Conservation (phyloP, 1,140 invertebrate genomes). For the Bathynomus jamesi region DNA sequence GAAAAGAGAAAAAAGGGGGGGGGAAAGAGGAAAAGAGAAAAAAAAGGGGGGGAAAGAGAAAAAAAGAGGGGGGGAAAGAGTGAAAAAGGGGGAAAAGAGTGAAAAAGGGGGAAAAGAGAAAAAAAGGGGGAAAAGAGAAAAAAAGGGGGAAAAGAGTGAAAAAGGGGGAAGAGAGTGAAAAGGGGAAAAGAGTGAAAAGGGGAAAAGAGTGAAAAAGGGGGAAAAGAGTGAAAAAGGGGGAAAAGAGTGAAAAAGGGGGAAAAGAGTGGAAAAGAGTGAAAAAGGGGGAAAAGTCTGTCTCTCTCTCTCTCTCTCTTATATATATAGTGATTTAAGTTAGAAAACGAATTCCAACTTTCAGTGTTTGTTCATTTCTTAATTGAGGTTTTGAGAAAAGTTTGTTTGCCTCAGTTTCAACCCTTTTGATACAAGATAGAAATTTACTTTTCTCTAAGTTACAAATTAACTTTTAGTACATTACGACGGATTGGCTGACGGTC, state of each 20-base stretch:
- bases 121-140: no score
- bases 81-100: neutral
- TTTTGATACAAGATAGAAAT: no score
- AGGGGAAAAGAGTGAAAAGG: neutral
- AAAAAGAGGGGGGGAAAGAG: neutral
- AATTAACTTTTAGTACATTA: no score
- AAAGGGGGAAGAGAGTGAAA: neutral
- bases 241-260: neutral
- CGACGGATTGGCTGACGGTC: no score
- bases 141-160: neutral
- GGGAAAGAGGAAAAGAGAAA: neutral
- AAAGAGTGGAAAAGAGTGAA: neutral
- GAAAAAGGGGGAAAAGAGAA: neutral
- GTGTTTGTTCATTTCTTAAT: no score
- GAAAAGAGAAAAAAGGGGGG: neutral
- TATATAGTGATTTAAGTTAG: no score
- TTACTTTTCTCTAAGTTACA: no score
- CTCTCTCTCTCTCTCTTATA: no score
- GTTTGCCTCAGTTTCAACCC: no score
- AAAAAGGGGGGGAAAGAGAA: neutral
- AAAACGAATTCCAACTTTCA: no score
- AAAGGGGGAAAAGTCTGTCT: slow-evolving; percentile 3
- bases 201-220: neutral
- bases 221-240: no score
- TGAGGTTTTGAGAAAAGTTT: no score